Base-by-base conservation (phyloP, 2,113 vertebrate species). In the Monarcha castaneiventris region DNA sequence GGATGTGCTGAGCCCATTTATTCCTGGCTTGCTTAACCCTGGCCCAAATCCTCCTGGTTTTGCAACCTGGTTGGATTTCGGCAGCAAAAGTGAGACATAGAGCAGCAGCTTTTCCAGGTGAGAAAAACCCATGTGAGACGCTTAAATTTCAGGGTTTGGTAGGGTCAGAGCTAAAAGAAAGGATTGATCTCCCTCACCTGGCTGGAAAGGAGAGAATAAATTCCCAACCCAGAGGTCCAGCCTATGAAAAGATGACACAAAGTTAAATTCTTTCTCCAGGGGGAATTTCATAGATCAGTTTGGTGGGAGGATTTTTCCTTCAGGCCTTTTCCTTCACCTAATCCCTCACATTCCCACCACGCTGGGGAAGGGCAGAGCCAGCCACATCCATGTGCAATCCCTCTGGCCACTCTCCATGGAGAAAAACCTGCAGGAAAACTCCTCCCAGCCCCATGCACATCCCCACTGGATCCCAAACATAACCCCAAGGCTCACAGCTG, bases 91-190 rank as follows among this genome's bases (percentile, higher is more conserved):
- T 23, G 7, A 67, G 55, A 33, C 27, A 44, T 1, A 49, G 33
- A 58, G 32, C 32, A 51, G 49, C 27, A 66, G 16, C 0, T 0
- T 27, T 54, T 77, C 37, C 43, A 41, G 37, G 29, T 23, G 22
- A 84, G 46, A 80, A 80, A 58, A 84, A 20, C 0, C 10, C 3
- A 0, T 2, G 19, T 12, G 49, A 86, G 41, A 19, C 23, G 16
- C 16, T 77, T 23, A 35, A 33, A 61, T n/a, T 61, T 67, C 7
- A 12, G 48, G 23, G 13, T 1, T 48, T 58, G 18, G 20, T 1
- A 1, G 4, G 23, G n/a, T 51, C 73, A 66, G 13, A 20, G 6
- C 25, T 75, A 29, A 46, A 66, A 29, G 79, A 55, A n/a, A 4
- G 0, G 4, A 14, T 29, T 10, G 2, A 48, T 49, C 35, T 76